These are phyloP conservation scores for Volucella bombylans DNA, from an alignment of 2,888 invertebrate species.

Conservation along the genomic window DNA sequence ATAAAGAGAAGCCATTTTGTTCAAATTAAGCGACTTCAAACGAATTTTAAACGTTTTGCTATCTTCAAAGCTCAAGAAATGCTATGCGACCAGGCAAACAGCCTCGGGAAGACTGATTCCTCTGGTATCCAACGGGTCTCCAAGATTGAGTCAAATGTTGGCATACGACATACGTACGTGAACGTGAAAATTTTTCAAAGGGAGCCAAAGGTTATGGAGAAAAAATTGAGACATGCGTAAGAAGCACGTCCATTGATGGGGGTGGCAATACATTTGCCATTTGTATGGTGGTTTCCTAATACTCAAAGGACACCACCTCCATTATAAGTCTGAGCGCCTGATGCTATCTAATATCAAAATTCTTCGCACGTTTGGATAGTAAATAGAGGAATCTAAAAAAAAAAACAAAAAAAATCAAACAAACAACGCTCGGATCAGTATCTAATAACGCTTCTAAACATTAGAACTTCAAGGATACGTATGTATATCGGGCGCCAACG, in stretches of 20 bases:
- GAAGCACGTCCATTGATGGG: slow-evolving; percentile 12
- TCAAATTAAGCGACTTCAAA: slow-evolving; percentile 78
- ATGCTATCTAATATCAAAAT: slow-evolving; percentile 81
- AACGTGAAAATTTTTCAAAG: background rate
- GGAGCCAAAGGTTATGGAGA: background rate
- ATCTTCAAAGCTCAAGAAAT: slow-evolving; percentile 82
- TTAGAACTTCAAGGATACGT: slow-evolving; percentile 23
- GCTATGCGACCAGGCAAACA: slow-evolving; percentile 79
- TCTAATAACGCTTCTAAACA: slow-evolving; percentile 64
- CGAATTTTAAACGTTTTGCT: slow-evolving; percentile 78
- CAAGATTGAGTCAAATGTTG: background rate
- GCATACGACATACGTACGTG: no score
- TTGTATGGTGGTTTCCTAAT: background rate
- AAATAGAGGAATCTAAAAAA: slow-evolving; percentile 69
- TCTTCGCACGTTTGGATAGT: slow-evolving; percentile 80
- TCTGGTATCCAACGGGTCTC: background rate
- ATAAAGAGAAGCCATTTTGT: slow-evolving; percentile 52
- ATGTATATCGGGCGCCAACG: background rate
- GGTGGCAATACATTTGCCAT: background rate
- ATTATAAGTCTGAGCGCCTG: slow-evolving; percentile 77
- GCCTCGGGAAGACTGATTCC: slow-evolving; percentile 52
- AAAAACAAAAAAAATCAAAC: no score
- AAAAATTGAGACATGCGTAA: slow-evolving; percentile 68
- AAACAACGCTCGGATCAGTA: background rate
- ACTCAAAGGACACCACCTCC: slow-evolving; percentile 57